phyloP scores from a whole-genome alignment of 2,797 vertebrate species.

The Loriculus beryllinus region DNA sequence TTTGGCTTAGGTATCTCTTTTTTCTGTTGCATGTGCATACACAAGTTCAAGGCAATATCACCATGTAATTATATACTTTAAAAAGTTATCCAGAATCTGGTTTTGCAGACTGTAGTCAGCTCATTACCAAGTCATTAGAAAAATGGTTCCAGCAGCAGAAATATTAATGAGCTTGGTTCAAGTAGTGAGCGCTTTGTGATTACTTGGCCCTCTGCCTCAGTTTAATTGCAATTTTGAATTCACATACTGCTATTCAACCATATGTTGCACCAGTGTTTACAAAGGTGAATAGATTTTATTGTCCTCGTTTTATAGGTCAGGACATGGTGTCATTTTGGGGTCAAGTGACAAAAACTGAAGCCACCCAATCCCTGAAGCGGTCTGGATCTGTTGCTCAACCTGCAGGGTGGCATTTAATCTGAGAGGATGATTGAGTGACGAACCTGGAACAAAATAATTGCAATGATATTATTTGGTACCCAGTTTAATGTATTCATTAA shows the following conservation, averaged over 20 bases:
- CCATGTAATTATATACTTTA: neutral
- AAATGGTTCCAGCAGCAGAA: neutral
- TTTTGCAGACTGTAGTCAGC: neutral
- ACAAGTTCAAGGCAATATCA: neutral
- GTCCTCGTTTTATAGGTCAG: slow-evolving; percentile 1
- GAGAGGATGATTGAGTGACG: neutral
- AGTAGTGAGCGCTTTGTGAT: neutral
- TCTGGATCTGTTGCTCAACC: neutral
- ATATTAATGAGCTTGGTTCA: neutral
- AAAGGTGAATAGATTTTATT: neutral
- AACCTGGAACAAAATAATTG: neutral
- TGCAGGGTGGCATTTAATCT: neutral
- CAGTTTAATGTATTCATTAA: neutral
- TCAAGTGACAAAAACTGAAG: neutral
- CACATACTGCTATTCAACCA: neutral
- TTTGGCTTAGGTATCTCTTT: neutral
- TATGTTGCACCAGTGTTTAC: neutral
- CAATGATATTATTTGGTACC: neutral
- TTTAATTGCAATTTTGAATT: slow-evolving; percentile 31
- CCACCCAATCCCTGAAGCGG: neutral
- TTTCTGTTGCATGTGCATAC: neutral
- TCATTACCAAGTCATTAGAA: slow-evolving; percentile 3
- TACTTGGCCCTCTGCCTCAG: neutral
- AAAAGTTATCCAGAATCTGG: neutral
- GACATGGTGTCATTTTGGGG: neutral